These are phyloP conservation scores for Callipepla californica DNA, from an alignment of 2,113 vertebrate species.

Conservation along the genomic window DNA sequence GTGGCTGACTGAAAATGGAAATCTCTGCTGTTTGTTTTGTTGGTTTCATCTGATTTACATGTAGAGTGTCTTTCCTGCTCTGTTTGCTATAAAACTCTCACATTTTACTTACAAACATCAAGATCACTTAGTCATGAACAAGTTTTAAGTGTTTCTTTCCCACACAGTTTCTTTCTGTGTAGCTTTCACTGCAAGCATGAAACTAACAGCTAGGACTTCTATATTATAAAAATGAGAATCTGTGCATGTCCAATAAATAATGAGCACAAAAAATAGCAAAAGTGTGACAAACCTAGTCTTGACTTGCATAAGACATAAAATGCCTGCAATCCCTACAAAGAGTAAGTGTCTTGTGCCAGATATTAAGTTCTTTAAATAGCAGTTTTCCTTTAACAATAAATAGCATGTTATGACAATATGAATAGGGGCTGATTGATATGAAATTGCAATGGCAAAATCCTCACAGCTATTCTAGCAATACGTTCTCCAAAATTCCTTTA, in stretches of 20 bases:
- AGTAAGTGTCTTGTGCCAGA: not conserved
- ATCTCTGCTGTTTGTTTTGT: not conserved
- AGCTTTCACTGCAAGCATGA: not conserved
- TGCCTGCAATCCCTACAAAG: not conserved
- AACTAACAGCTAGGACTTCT: not conserved
- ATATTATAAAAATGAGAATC: not conserved
- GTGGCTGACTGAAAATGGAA: not conserved
- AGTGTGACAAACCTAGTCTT: not conserved
- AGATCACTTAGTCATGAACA: not conserved
- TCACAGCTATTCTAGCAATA: not conserved
- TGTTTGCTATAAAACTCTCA: not conserved
- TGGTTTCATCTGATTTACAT: not conserved
- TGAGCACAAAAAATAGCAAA: not conserved
- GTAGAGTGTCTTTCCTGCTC: not conserved
- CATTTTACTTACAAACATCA: not conserved
- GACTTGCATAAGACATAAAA: not conserved
- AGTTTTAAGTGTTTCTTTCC: not conserved
- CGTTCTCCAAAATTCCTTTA: not conserved
- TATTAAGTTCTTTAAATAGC: not conserved
- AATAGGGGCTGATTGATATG: fast-evolving
- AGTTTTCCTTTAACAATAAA: not conserved
- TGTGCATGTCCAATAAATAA: not conserved
- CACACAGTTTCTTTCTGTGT: not conserved
- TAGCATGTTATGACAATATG: not conserved
- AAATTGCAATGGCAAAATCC: not conserved